A percentile compares a stretch with the other conserved stretches of the same genome.
Evolutionary conservation across 2,113 vertebrate genomes (phyloP).

Genomic region (Pseudopodoces humilis): DNA sequence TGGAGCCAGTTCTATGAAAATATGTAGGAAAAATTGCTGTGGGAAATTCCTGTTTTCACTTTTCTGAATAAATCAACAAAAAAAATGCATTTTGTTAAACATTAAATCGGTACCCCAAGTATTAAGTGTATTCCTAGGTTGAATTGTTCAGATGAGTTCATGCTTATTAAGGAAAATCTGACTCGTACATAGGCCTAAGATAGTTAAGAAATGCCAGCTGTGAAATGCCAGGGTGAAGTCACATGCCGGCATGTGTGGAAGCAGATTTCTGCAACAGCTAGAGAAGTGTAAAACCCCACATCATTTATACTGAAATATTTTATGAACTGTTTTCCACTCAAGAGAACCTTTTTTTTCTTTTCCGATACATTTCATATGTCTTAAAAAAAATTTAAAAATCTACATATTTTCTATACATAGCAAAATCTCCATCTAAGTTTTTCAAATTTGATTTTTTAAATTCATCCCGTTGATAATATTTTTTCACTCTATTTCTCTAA

Average conservation of each 20-base stretch:
- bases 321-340: neutral
- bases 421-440: neutral
- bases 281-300: neutral
- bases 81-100: neutral
- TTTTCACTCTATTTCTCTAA: neutral
- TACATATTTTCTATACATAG: neutral
- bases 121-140: neutral
- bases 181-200: neutral
- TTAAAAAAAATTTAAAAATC: neutral
- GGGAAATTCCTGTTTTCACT: neutral
- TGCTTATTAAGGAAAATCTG: neutral
- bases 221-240: neutral
- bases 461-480: neutral
- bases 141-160: neutral
- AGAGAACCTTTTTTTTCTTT: neutral
- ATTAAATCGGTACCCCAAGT: neutral
- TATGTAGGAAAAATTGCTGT: neutral
- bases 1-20: neutral
- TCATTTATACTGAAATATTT: neutral
- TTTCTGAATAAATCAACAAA: neutral
- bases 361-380: neutral
- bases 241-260: neutral
- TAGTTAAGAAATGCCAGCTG: neutral
- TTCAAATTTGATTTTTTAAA: neutral
- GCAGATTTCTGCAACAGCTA: neutral